Conservation (phyloP, 2,113 vertebrate genomes). For the Australoheros scitulus region DNA sequence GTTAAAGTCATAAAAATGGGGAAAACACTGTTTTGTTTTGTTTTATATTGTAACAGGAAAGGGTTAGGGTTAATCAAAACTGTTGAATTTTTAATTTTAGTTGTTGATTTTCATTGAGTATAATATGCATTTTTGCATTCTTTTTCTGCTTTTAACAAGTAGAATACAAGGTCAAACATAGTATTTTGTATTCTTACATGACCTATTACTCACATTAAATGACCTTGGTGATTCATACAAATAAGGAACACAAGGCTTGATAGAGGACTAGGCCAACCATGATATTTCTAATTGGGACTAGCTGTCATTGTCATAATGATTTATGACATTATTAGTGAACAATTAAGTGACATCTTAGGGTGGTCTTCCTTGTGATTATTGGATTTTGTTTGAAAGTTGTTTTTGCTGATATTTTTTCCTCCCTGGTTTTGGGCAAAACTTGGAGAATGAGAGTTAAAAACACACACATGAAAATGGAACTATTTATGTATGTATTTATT, state of each 20-base stretch:
- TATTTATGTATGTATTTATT: not conserved
- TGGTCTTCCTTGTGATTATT: slow-evolving; percentile 59
- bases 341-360: slow-evolving; percentile 84
- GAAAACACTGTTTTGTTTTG: not conserved
- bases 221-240: slow-evolving; percentile 56
- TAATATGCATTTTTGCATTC: not conserved
- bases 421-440: not conserved
- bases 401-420: slow-evolving; percentile 5
- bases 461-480: not conserved
- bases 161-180: not conserved
- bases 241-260: slow-evolving; percentile 57
- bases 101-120: not conserved
- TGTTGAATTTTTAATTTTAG: not conserved
- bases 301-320: slow-evolving; percentile 88
- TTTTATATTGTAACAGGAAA: not conserved
- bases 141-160: no score
- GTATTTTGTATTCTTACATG: not conserved
- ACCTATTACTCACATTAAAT: slow-evolving; percentile 15
- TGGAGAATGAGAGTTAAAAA: not conserved
- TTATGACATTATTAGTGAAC: slow-evolving; percentile 90
- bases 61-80: not conserved
- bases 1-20: not conserved
- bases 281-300: slow-evolving; percentile 78
- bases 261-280: slow-evolving; percentile 60
- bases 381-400: slow-evolving; percentile 31